These are phyloP conservation scores for Caenorhabditis virilis DNA, from an alignment of 2,888 invertebrate species.

Conservation along the genomic window DNA sequence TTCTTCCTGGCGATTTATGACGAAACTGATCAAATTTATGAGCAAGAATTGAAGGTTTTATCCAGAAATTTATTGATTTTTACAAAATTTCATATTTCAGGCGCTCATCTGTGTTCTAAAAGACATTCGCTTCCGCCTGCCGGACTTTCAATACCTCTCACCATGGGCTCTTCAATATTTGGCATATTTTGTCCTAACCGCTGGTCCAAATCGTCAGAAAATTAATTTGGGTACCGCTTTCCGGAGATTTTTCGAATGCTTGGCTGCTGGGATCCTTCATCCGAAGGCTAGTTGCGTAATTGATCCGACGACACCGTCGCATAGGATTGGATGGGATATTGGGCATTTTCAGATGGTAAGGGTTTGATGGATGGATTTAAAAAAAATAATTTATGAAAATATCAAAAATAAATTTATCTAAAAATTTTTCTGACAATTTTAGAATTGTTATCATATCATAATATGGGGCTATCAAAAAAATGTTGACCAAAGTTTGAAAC, in stretches of 20 bases:
- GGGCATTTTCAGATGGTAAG: conserved; percentile 80
- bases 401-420: no score
- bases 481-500: no score
- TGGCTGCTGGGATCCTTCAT: conserved; percentile 90
- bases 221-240: conserved; percentile 90
- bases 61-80: no score
- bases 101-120: conserved; percentile 85
- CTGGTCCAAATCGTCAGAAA: conserved; percentile 78
- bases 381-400: no score
- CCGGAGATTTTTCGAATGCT: conserved; percentile 82
- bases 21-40: neutral
- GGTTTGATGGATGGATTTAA: no score
- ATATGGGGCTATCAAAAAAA: no score
- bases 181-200: conserved; percentile 80
- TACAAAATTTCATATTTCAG: conserved; percentile 5
- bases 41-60: conserved; percentile 1
- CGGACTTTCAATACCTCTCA: conserved; percentile 86
- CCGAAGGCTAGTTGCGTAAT: conserved; percentile 78
- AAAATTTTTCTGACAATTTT: no score
- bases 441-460: no score
- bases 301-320: conserved; percentile 75
- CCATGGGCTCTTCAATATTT: conserved; percentile 96
- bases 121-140: conserved; percentile 86
- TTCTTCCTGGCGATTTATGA: conserved; percentile 78
- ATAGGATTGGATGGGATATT: conserved; percentile 78